Evolutionary conservation across 2,797 vertebrate species (phyloP).

Genomic region (Pseudochirops cupreus): DNA sequence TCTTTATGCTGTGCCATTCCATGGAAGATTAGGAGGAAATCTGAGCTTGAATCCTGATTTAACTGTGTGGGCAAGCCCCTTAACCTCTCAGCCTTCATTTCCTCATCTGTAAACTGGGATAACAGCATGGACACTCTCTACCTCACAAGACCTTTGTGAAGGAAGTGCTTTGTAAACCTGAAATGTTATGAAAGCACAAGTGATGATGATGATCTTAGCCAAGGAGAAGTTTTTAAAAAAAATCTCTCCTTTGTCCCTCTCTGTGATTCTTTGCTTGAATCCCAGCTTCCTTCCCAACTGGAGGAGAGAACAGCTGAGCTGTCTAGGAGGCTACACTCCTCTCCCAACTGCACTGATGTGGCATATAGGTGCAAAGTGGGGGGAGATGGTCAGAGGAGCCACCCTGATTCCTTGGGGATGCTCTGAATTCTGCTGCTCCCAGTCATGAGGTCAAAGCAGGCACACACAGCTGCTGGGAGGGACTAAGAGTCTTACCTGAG

Average conservation of each 20-base stretch:
- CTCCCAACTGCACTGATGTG: background rate
- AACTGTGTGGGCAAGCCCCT: background rate
- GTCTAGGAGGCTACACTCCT: background rate
- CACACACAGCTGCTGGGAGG: background rate
- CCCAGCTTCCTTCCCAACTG: background rate
- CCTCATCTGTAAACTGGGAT: background rate
- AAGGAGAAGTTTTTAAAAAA: background rate
- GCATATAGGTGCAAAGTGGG: background rate
- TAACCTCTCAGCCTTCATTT: background rate
- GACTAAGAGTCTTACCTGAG: background rate
- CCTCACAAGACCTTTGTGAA: background rate
- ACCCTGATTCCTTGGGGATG: background rate
- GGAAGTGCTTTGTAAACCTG: background rate
- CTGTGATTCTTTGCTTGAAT: background rate
- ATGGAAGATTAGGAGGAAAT: background rate
- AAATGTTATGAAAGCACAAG: background rate
- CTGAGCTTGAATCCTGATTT: background rate
- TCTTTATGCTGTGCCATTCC: background rate
- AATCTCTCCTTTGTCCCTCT: background rate
- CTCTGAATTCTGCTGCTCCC: background rate
- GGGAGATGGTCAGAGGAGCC: background rate
- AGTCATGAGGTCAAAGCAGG: background rate
- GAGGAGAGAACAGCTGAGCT: background rate
- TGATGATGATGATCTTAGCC: background rate
- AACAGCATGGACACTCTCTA: background rate